Base-by-base conservation (phyloP, 2,113 vertebrate species). In the Nycticryphes semicollaris region DNA sequence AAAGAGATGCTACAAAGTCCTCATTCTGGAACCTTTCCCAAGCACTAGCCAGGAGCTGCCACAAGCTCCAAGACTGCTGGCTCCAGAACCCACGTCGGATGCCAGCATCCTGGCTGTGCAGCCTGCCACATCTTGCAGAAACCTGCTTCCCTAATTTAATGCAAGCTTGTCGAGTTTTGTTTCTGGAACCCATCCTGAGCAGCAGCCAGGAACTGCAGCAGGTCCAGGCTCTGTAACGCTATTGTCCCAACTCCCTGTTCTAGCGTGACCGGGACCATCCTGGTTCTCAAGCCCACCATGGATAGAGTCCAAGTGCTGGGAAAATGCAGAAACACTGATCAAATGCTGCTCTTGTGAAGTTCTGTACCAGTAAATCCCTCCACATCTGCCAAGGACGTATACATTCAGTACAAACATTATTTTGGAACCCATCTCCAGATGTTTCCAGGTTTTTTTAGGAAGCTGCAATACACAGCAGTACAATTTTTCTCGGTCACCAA, bases 81-180 rank as follows among this genome's bases (percentile, higher is more conserved):
- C 92, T 95, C 92, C 95, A 95, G 91, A 92, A 66, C 74, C 70
- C 74, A 41, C 20, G 75, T 24, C 45, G 76, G 56, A 89, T 94
- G 95, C 94, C 94, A 96, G 89, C 82, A 92, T 91, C 28, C 68
- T 59, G 74, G 57, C 84, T 70, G 50, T 39, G 30, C 87, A 95
- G 64, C 80, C 84, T 95, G 94, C 70, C 91, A 91, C 84, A 89
- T 39, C 95, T 92, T 87, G 81, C 84, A 82, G 80, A 95, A 96
- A 96, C 80, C 96, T 95, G 96, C 89, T 96, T 91, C 70, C 63
- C 66, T 94, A 82, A 94, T 93, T 79, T 74, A 87, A 89, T 76
- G 86, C 70, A 92, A 94, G 89, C 74, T 89, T 89, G 66, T 96
- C 14, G 9, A 69, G 92, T 76, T 95, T 87, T 79, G n/a, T 92